Conservation (phyloP, 2,113 vertebrate genomes). For the Riparia riparia region DNA sequence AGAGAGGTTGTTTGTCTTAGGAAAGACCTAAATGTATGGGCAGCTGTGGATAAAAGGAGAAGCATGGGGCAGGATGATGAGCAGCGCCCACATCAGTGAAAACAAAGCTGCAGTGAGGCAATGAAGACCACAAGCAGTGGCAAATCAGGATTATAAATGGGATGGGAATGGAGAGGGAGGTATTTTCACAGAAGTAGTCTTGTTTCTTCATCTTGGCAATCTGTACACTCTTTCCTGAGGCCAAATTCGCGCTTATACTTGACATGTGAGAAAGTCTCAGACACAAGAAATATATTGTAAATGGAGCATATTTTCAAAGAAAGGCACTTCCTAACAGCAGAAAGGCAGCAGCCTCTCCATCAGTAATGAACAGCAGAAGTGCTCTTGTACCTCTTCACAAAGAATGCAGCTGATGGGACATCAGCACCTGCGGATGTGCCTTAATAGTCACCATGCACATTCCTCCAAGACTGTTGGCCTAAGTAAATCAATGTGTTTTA, state of each 20-base stretch:
- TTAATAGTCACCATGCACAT: not conserved
- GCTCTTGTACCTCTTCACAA: not conserved
- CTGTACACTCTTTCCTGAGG: not conserved
- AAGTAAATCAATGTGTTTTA: not conserved
- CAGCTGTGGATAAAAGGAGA: not conserved
- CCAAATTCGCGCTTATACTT: not conserved
- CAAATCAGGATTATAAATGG: not conserved
- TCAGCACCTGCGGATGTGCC: not conserved
- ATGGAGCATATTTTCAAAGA: not conserved
- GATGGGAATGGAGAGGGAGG: fast-evolving
- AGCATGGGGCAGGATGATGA: not conserved
- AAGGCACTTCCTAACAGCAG: not conserved
- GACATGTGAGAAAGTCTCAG: not conserved
- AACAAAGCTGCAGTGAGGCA: not conserved
- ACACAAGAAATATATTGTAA: not conserved
- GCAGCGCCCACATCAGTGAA: not conserved
- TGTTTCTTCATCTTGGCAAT: not conserved
- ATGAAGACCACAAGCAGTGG: not conserved
- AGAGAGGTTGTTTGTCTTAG: not conserved
- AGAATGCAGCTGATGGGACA: not conserved
- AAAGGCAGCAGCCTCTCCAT: not conserved
- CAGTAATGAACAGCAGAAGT: not conserved
- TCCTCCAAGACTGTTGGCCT: not conserved
- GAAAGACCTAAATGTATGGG: not conserved
- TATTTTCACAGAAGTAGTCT: not conserved